Evolutionary conservation across 2,113 vertebrate genomes (phyloP).

Genomic region (Ciconia maguari): DNA sequence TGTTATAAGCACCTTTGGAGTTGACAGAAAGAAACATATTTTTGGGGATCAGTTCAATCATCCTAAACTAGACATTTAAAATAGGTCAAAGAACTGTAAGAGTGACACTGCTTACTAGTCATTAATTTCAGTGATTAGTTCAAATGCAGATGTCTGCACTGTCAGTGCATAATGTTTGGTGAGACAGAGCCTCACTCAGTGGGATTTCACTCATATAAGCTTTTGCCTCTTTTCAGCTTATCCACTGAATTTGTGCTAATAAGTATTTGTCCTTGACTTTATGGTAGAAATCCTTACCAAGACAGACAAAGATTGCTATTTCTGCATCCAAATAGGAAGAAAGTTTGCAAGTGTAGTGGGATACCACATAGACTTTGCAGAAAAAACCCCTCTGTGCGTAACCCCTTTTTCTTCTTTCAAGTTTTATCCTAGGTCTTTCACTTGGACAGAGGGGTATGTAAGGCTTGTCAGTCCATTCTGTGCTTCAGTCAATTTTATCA

Average conservation of each 20-base stretch:
- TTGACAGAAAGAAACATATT: background rate
- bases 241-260: background rate
- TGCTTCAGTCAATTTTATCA: background rate
- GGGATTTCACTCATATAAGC: background rate
- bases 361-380: fast-evolving
- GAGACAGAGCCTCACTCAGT: background rate
- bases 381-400: background rate
- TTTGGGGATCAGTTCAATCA: background rate
- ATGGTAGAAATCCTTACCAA: background rate
- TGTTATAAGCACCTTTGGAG: background rate
- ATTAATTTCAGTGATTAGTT: background rate
- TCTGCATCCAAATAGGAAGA: background rate
- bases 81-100: background rate
- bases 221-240: background rate
- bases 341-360: background rate
- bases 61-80: background rate
- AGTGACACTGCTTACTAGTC: background rate
- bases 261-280: background rate
- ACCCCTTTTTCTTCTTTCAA: background rate
- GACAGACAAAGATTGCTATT: background rate
- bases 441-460: background rate
- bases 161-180: background rate
- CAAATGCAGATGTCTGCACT: background rate
- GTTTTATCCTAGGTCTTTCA: background rate
- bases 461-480: background rate